phyloP scores from a whole-genome alignment of 2,888 invertebrate genomes.

The Diplolepis rosae region DNA sequence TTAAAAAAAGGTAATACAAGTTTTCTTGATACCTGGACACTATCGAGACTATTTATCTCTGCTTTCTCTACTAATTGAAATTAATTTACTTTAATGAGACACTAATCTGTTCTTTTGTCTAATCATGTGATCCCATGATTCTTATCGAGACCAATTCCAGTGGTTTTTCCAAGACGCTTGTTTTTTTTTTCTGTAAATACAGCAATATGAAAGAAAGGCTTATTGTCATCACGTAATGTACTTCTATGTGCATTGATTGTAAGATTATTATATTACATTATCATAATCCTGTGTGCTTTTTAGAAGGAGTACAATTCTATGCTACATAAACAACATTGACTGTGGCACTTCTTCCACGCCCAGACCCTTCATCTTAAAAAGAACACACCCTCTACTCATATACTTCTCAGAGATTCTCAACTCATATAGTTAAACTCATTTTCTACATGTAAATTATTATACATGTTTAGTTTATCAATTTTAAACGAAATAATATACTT shows the following conservation, averaged over 20 bases:
- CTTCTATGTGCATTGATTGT: no score
- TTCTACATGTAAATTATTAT: no score
- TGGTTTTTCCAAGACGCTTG: neutral
- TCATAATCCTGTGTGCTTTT: neutral
- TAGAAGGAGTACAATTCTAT: constrained; percentile 8
- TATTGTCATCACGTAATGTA: no score
- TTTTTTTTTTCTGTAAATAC: neutral
- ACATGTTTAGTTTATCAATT: neutral
- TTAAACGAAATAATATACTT: neutral
- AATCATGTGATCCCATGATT: neutral
- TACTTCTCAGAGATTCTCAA: constrained; percentile 2
- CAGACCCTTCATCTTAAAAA: neutral
- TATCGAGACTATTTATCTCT: neutral
- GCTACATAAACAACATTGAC: neutral
- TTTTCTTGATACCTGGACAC: neutral
- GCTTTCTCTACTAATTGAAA: neutral
- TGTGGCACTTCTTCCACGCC: neutral
- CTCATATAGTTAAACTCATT: neutral
- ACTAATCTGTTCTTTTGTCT: neutral
- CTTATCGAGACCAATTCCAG: neutral
- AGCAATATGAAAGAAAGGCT: neutral
- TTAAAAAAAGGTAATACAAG: no score
- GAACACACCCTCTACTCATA: constrained; percentile 9
- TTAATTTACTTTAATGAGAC: neutral
- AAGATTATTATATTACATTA: neutral